Evolutionary conservation across 2,888 invertebrate species (phyloP).

Genomic region (Harmothoe impar): DNA sequence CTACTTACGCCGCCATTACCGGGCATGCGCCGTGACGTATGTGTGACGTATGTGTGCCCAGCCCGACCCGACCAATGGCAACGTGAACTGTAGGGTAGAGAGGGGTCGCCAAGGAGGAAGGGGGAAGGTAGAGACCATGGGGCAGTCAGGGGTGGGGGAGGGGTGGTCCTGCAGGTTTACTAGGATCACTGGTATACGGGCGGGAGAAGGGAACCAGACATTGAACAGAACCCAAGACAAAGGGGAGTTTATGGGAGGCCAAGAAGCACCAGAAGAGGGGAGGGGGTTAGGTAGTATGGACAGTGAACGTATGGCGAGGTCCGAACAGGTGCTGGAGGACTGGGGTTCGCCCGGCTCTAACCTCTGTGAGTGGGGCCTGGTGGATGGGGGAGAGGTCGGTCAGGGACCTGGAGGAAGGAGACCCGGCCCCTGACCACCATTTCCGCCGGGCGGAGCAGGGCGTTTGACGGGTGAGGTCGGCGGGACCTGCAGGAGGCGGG

Average conservation of each 20-base stretch:
- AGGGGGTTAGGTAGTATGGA: too few species aligned
- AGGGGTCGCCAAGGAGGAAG: background rate
- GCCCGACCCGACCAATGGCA: conserved; percentile 28
- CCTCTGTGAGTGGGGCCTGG: background rate
- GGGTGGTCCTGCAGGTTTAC: too few species aligned
- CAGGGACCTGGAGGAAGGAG: too few species aligned
- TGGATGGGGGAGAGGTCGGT: background rate
- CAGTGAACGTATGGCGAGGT: too few species aligned
- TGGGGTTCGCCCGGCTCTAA: background rate
- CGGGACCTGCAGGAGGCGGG: conserved; percentile 40
- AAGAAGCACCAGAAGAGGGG: too few species aligned
- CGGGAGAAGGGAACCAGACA: too few species aligned
- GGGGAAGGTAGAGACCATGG: background rate
- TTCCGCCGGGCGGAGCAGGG: background rate
- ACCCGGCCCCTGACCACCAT: background rate
- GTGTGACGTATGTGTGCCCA: conserved; percentile 5
- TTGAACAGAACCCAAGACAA: too few species aligned
- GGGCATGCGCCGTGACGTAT: background rate
- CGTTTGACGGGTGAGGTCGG: conserved; percentile 32
- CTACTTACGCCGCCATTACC: conserved; percentile 52
- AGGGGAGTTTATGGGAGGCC: too few species aligned
- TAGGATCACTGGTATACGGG: too few species aligned
- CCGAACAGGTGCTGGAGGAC: too few species aligned
- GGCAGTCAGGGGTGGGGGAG: background rate
- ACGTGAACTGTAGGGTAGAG: background rate